phyloP scores from a whole-genome alignment of 2,113 vertebrate genomes.

The Lepus europaeus region DNA sequence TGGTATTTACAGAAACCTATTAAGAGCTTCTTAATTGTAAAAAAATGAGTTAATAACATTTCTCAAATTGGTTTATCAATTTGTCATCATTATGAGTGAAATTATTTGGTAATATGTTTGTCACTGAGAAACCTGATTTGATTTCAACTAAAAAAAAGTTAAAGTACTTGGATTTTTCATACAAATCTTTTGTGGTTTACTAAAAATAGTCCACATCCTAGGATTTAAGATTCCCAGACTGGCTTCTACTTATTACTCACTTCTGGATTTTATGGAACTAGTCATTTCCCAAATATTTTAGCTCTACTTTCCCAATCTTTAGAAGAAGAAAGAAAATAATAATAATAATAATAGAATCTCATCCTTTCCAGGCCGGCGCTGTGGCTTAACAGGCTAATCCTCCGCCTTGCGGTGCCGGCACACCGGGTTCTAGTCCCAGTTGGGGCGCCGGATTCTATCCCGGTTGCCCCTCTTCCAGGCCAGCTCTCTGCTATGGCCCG shows the following conservation, averaged over 20 bases:
- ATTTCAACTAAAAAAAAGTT: slow-evolving; percentile 4
- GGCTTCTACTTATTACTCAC: neutral
- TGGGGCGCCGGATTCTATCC: too few relatives aligned
- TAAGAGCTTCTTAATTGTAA: slow-evolving; percentile 7
- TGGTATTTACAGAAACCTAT: neutral
- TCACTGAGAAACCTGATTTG: neutral
- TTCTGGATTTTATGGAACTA: slow-evolving; percentile 47
- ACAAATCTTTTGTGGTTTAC: neutral
- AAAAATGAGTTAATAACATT: slow-evolving; percentile 15
- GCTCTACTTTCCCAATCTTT: neutral
- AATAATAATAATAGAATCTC: neutral
- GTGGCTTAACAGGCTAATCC: too few relatives aligned
- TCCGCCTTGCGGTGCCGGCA: too few relatives aligned
- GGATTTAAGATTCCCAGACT: neutral
- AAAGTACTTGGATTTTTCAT: slow-evolving; percentile 11
- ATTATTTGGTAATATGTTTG: neutral
- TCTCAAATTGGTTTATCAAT: neutral
- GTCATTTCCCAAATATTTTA: slow-evolving; percentile 40
- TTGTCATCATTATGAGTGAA: neutral
- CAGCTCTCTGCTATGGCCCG: too few relatives aligned
- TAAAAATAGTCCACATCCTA: neutral
- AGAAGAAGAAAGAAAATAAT: slow-evolving; percentile 46
- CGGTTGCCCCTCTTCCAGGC: too few relatives aligned
- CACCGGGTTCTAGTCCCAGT: too few relatives aligned
- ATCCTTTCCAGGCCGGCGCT: neutral